These are phyloP conservation scores for Calcarius lapponicus DNA, from an alignment of 2,797 vertebrate genomes.

Conservation along the genomic window DNA sequence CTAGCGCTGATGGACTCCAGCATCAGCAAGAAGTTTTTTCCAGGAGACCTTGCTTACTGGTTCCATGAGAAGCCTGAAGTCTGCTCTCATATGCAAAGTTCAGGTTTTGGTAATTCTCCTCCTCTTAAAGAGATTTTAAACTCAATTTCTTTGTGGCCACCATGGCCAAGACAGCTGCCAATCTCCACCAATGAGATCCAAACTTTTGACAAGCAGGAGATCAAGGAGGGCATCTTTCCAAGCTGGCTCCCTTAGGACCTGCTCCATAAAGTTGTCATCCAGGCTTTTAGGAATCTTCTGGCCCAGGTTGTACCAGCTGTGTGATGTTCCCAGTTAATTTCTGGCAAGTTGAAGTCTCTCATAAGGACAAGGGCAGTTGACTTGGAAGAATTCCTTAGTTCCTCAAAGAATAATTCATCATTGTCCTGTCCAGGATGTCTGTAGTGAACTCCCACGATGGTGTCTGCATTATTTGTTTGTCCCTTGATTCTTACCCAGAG, in stretches of 20 bases:
- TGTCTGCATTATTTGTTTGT: background rate
- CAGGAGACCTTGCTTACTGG: background rate
- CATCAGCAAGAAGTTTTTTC: background rate
- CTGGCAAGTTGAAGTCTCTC: background rate
- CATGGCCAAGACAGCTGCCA: fast-evolving
- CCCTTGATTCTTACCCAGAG: too few species aligned
- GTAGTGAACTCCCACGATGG: fast-evolving
- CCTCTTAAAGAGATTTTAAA: background rate
- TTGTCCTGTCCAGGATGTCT: background rate
- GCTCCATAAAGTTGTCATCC: background rate
- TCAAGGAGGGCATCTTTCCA: background rate
- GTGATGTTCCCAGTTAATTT: background rate
- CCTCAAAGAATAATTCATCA: background rate
- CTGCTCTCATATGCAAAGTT: background rate
- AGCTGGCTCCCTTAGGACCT: background rate
- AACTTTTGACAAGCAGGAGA: background rate
- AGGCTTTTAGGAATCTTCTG: background rate
- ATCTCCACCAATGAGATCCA: background rate
- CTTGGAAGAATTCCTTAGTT: background rate
- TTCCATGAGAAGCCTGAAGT: background rate
- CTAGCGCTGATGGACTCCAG: background rate
- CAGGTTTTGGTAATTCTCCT: background rate
- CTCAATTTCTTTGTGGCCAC: background rate
- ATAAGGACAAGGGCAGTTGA: background rate
- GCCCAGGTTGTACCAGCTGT: fast-evolving